Conservation (phyloP, 2,113 vertebrate genomes). For the Anoura caudifer region DNA sequence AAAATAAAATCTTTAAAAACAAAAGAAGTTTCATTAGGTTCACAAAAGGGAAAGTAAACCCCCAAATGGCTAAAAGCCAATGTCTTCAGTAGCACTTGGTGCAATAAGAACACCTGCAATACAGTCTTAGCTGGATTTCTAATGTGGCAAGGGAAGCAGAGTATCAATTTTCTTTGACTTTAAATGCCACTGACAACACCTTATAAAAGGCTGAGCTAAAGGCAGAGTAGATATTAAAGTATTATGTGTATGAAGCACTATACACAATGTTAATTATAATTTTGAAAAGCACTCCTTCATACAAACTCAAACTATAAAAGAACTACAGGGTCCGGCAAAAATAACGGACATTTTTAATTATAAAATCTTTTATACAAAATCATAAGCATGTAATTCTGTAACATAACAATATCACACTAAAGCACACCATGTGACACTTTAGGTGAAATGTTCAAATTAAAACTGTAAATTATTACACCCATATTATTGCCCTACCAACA, state of each 20-base stretch:
- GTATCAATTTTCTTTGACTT: neutral
- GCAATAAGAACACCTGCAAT: neutral
- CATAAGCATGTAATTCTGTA: too few relatives aligned
- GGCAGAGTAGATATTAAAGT: neutral
- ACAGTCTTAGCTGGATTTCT: neutral
- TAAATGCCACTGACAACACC: neutral
- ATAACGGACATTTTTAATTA: too few relatives aligned
- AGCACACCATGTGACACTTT: too few relatives aligned
- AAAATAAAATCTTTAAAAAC: too few relatives aligned
- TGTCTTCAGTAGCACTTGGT: neutral
- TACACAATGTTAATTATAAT: neutral
- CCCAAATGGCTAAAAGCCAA: neutral
- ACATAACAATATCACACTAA: too few relatives aligned
- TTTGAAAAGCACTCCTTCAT: slow-evolving; percentile 29
- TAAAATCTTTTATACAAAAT: too few relatives aligned
- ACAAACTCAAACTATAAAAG: slow-evolving; percentile 82
- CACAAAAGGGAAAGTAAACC: neutral
- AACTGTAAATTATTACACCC: too few relatives aligned
- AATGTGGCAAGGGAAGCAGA: neutral
- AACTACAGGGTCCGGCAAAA: neutral
- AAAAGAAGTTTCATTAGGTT: neutral
- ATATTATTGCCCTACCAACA: too few relatives aligned
- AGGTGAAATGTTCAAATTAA: too few relatives aligned
- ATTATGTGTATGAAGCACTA: slow-evolving; percentile 5
- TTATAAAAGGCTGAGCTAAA: slow-evolving; percentile 18